Percentiles rank a stretch among this genome's conserved stretches.
Conservation (phyloP, 2,797 vertebrate genomes). For the Urosaurus nigricauda region DNA sequence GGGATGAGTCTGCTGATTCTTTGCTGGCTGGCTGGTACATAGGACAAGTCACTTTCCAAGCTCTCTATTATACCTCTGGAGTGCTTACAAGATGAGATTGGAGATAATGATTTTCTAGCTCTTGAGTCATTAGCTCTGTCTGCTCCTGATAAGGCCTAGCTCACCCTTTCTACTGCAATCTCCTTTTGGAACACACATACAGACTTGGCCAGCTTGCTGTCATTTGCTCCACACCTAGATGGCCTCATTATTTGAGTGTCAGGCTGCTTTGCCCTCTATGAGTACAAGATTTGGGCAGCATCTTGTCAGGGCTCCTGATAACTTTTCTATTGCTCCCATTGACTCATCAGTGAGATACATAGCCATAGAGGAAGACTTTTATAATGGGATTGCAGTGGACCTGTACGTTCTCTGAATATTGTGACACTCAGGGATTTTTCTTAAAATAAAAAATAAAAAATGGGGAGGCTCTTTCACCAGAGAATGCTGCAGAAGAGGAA, state of each 20-base stretch:
- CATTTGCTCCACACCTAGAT: conserved; percentile 22
- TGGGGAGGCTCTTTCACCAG: not conserved
- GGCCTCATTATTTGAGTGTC: conserved; percentile 18
- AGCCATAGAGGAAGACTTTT: not conserved
- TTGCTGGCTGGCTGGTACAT: conserved; percentile 16
- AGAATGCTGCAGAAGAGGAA: not conserved
- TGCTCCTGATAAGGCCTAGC: conserved; percentile 34
- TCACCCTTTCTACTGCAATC: conserved; percentile 32
- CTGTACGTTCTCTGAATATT: not conserved
- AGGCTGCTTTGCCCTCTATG: conserved; percentile 1
- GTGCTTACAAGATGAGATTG: conserved; percentile 41
- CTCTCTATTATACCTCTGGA: conserved; percentile 42
- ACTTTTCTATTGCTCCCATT: not conserved
- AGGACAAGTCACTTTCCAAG: conserved; percentile 8
- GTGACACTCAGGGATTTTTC: not conserved
- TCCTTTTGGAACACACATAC: conserved; percentile 13
- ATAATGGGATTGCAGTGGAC: not conserved
- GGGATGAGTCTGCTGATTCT: conserved; percentile 28
- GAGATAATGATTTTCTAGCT: conserved; percentile 33
- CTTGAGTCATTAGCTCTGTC: conserved; percentile 42
- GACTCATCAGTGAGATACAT: not conserved
- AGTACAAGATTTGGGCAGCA: not conserved
- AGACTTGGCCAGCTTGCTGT: not conserved
- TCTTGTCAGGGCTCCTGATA: not conserved
- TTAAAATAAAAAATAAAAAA: no score